phyloP scores from a whole-genome alignment of 2,797 vertebrate species.

The Coreius guichenoti region DNA sequence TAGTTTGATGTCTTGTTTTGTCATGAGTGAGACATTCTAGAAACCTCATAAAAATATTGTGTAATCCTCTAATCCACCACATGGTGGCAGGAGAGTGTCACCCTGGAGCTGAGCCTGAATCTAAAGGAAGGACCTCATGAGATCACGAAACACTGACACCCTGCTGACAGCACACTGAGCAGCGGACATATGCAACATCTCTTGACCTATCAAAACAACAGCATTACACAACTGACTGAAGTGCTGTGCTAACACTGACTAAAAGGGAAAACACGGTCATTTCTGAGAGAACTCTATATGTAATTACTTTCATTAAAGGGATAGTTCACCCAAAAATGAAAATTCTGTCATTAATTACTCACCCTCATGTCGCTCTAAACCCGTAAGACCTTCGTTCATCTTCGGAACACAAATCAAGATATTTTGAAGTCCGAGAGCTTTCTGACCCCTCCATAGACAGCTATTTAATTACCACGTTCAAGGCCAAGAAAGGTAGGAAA shows the following conservation, averaged over 20 bases:
- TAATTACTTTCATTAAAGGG: background rate
- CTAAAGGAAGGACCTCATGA: slow-evolving; percentile 3
- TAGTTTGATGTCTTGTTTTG: background rate
- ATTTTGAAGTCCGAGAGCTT: too few species aligned
- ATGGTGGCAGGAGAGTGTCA: slow-evolving; percentile 40
- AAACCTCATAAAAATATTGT: background rate
- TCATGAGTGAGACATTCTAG: background rate
- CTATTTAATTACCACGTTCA: too few species aligned
- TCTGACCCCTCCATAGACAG: too few species aligned
- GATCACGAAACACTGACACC: slow-evolving; percentile 5
- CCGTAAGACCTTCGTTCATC: too few species aligned
- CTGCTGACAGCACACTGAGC: slow-evolving; percentile 27
- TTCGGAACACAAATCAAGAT: too few species aligned
- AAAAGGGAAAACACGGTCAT: background rate
- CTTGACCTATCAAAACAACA: slow-evolving; percentile 4
- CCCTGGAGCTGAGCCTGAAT: background rate
- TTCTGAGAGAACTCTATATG: background rate
- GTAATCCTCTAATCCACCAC: slow-evolving; percentile 22
- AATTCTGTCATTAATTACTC: too few species aligned
- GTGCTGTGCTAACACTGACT: background rate
- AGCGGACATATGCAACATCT: slow-evolving; percentile 8
- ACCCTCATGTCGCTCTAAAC: too few species aligned
- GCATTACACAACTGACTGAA: slow-evolving; percentile 7
- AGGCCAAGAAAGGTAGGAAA: too few species aligned
- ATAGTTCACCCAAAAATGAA: too few species aligned